Conservation (phyloP, 2,888 invertebrate genomes). For the Deilephila elpenor region DNA sequence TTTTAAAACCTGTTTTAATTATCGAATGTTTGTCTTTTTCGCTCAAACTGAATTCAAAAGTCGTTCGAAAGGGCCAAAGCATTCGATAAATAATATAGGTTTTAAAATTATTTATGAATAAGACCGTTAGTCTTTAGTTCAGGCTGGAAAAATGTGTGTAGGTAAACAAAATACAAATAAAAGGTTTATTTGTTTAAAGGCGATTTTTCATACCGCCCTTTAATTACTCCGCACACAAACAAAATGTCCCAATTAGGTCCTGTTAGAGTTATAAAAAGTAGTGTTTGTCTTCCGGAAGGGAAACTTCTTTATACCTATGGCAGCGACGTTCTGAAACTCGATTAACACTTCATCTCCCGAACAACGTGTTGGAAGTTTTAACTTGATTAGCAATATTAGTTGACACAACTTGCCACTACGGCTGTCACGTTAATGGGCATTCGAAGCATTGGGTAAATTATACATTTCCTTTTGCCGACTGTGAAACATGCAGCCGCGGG, state of each 20-base stretch:
- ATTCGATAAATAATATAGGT: too few species aligned
- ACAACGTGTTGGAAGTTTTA: conserved; percentile 38
- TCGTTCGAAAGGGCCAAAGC: too few species aligned
- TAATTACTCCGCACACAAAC: too few species aligned
- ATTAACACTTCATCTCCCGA: conserved; percentile 42
- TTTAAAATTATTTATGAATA: too few species aligned
- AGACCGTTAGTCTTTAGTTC: too few species aligned
- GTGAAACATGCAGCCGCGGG: neutral
- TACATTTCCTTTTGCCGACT: neutral
- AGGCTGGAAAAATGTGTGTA: too few species aligned
- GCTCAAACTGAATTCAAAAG: too few species aligned
- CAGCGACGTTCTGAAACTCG: conserved; percentile 36
- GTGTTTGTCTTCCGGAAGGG: conserved; percentile 13
- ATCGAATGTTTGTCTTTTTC: too few species aligned
- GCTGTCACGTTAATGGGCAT: conserved; percentile 11
- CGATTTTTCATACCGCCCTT: too few species aligned
- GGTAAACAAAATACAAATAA: too few species aligned
- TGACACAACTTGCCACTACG: conserved; percentile 33
- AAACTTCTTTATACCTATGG: conserved; percentile 18
- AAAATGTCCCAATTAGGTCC: neutral
- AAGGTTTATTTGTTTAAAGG: too few species aligned
- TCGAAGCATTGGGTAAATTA: neutral
- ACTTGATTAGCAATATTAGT: conserved; percentile 42
- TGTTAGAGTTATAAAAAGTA: conserved; percentile 17
- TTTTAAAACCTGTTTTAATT: too few species aligned